phyloP scores from a whole-genome alignment of 2,797 vertebrate genomes.

The Onychomys torridus region DNA sequence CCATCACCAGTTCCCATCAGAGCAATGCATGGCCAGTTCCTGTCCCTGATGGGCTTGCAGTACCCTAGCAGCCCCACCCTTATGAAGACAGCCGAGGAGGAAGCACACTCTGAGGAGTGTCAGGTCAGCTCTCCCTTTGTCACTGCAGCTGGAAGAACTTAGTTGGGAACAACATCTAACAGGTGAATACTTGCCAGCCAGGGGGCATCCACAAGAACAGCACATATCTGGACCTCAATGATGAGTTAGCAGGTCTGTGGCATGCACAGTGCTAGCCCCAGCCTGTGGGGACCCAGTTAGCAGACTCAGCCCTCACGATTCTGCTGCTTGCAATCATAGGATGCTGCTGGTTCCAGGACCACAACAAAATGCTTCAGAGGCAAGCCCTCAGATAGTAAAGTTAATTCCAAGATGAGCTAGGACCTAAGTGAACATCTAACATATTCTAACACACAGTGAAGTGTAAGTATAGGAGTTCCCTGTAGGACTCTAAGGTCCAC shows the following conservation, averaged over 20 bases:
- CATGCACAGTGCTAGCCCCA: background rate
- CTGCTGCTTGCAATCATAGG: too few relatives aligned
- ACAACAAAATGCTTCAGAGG: background rate
- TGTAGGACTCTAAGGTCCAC: background rate
- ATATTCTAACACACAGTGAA: background rate
- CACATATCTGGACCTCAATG: background rate
- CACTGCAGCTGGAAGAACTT: too few relatives aligned
- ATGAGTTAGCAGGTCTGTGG: background rate
- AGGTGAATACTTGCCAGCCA: too few relatives aligned
- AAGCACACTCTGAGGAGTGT: background rate
- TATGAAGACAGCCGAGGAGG: background rate
- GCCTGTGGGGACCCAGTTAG: background rate
- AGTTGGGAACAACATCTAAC: background rate
- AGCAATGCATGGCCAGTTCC: background rate
- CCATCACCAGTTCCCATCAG: background rate
- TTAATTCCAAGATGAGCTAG: background rate
- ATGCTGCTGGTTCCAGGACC: background rate
- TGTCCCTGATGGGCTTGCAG: accelerated
- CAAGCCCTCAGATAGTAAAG: background rate
- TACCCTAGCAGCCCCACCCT: background rate
- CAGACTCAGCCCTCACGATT: background rate
- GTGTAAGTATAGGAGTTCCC: background rate
- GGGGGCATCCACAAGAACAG: too few relatives aligned
- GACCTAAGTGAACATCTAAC: background rate
- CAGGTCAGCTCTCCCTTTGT: too few relatives aligned